phyloP scores from a whole-genome alignment of 1,140 invertebrate species.

The Lepidotrigona ventralis region DNA sequence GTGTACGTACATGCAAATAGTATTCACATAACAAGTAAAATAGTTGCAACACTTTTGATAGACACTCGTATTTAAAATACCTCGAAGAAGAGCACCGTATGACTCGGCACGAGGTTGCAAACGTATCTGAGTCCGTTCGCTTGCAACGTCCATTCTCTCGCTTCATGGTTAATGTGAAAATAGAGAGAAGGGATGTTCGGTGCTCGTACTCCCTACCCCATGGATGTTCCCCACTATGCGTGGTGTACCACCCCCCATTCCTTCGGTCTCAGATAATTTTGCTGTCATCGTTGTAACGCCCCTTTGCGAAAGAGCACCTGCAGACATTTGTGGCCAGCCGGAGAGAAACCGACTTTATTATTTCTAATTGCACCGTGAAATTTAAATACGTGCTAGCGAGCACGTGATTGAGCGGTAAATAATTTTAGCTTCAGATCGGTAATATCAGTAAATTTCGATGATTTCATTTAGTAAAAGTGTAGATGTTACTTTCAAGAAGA shows the following conservation, averaged over 20 bases:
- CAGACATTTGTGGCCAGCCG: conserved; percentile 4
- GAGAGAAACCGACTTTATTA: conserved; percentile 11
- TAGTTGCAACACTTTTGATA: not conserved
- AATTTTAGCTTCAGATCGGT: not conserved
- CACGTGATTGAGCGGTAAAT: not conserved
- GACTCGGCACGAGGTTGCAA: conserved; percentile 45
- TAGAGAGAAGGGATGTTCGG: conserved; percentile 52
- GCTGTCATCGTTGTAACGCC: conserved; percentile 55
- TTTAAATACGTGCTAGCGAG: not conserved
- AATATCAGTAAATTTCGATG: not conserved
- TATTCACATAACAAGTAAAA: not conserved
- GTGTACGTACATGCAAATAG: not conserved
- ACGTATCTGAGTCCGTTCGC: conserved; percentile 71
- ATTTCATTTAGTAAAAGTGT: not conserved
- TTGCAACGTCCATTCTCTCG: conserved; percentile 70
- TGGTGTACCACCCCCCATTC: conserved; percentile 47
- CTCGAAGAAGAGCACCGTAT: not conserved
- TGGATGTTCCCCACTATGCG: conserved; percentile 47
- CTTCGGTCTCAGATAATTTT: conserved; percentile 41
- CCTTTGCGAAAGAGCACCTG: conserved; percentile 61
- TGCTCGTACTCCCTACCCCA: conserved; percentile 38
- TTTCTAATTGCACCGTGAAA: conserved; percentile 15
- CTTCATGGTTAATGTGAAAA: conserved; percentile 63
- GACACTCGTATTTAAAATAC: not conserved
- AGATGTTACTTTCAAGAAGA: not conserved